Base-by-base conservation (phyloP, 2,113 vertebrate genomes). In the Papio anubis region DNA sequence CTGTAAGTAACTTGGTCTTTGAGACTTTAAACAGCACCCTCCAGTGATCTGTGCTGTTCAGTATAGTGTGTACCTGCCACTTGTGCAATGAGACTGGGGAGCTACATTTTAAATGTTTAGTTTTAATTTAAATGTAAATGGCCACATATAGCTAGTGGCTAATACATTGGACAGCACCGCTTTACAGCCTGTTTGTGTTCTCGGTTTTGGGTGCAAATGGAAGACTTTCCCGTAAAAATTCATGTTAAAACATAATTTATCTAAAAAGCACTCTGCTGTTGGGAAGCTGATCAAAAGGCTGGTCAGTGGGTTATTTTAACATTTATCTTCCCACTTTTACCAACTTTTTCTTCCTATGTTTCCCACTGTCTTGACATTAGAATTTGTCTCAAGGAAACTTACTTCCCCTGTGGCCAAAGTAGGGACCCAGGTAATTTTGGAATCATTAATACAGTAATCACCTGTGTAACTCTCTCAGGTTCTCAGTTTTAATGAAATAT, bases 201-300 rank as follows among this genome's bases (percentile, higher is more conserved):
- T 88, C 23, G 25, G n/a, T 93, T 93, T 55, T 9, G 57, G 14
- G 55, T 96, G 85, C 38, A 91, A 64, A 88, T 93, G 85, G 90
- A 96, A 90, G 72, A 32, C 82, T 82, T 40, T 27, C 35, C 59
- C 30, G 25, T 66, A 73, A 85, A 96, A 73, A 68, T 78, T 68
- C 25, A 52, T 20, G 61, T 78, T 94, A 17, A 45, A 89, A 72
- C 82, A 7, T 55, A 32, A 23, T 81, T 81, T 88, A 66, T 78
- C n/a, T 59, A 48, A 35, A 82, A 83, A 70, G 43, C n/a, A 32
- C 25, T 38, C 17, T 32, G n/a, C 64, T 52, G 16, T 8, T 72
- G 66, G 86, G 70, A 70, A 61, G 79, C 59, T 75, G 40, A 50
- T 64, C 82, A 72, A 40, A 43, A 68, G 5, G 12, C 82, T 84